A percentile compares a stretch with the other conserved stretches of the same genome.
Conservation (phyloP, 2,113 vertebrate genomes). For the Gulo gulo region DNA sequence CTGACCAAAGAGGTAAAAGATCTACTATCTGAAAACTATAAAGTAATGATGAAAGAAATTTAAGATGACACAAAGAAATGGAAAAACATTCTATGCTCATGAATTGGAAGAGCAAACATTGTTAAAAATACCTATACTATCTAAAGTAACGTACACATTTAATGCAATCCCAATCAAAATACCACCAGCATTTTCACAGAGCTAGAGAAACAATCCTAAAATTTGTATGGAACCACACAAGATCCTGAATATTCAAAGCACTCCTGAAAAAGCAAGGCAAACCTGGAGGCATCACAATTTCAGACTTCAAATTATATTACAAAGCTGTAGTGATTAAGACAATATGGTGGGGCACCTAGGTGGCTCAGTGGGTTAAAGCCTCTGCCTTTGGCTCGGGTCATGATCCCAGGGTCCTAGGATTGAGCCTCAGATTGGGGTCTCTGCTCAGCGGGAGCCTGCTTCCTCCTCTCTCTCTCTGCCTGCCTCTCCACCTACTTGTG, state of each 20-base stretch:
- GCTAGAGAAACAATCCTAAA: not conserved
- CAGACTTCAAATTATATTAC: not conserved
- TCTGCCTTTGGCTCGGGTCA: no score
- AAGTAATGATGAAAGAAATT: not conserved
- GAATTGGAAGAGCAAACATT: not conserved
- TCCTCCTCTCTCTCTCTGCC: no score
- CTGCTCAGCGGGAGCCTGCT: no score
- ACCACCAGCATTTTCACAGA: not conserved
- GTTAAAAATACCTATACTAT: not conserved
- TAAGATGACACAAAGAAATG: not conserved
- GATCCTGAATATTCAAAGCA: not conserved
- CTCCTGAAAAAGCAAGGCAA: not conserved
- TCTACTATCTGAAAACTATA: not conserved
- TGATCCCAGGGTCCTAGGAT: no score
- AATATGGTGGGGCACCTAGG: not conserved
- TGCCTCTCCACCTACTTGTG: no score
- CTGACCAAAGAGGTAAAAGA: not conserved
- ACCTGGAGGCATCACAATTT: not conserved
- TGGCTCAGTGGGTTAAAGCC: no score
- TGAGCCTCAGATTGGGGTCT: no score
- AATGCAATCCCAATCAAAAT: not conserved
- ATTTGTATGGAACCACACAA: not conserved
- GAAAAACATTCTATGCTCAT: not conserved
- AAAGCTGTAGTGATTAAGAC: not conserved
- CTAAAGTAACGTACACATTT: not conserved